phyloP scores from a whole-genome alignment of 2,797 vertebrate species.

The Rhabdophis nuchalis region DNA sequence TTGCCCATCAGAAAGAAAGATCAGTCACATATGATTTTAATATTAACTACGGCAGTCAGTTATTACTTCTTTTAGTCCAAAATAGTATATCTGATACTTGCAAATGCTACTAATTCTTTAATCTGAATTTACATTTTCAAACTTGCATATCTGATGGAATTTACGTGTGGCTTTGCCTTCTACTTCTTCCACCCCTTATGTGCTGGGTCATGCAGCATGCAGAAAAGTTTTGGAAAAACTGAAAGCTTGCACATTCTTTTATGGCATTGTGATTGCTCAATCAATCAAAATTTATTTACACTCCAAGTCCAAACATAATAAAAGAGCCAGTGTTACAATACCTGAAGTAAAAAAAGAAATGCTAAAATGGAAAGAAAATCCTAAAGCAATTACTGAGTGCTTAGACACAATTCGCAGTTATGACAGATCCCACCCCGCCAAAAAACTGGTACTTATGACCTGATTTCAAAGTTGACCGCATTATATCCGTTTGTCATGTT shows the following conservation, averaged over 20 bases:
- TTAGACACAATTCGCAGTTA: background rate
- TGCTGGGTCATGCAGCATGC: background rate
- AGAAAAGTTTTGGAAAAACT: background rate
- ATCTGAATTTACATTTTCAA: background rate
- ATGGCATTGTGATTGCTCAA: background rate
- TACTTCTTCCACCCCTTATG: background rate
- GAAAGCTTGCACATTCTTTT: background rate
- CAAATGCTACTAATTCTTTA: background rate
- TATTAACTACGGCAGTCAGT: background rate
- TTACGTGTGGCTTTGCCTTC: background rate
- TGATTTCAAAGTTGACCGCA: background rate
- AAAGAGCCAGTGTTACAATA: background rate
- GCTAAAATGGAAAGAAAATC: background rate
- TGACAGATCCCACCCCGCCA: background rate
- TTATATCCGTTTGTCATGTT: background rate
- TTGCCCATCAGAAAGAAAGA: background rate
- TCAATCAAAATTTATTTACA: background rate
- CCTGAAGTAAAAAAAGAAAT: background rate
- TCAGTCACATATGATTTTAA: background rate
- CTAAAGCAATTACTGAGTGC: background rate
- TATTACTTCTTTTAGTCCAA: background rate
- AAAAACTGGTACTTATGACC: background rate
- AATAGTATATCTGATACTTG: background rate
- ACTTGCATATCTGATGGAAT: background rate
- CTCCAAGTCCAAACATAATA: background rate